Evolutionary conservation across 2,888 invertebrate species (phyloP).

Genomic region (Epirrhoe tristata): DNA sequence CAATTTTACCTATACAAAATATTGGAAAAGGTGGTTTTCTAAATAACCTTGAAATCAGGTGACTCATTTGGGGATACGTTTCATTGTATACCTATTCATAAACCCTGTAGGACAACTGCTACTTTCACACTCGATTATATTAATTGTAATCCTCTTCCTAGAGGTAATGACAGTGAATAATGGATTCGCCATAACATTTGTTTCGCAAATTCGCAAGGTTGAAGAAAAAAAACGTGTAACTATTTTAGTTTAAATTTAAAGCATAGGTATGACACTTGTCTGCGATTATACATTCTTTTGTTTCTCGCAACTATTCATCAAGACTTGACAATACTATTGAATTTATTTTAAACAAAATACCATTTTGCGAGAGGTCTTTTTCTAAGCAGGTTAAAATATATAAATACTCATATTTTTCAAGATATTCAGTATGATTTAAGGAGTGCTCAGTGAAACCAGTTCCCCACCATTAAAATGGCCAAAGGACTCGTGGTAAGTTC

Average conservation of each 20-base stretch:
- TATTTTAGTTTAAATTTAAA: conserved; percentile 26
- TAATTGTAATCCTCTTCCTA: conserved; percentile 25
- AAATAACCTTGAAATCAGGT: neutral
- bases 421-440: conserved; percentile 57
- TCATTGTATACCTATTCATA: neutral
- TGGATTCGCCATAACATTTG: conserved; percentile 41
- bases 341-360: conserved; percentile 61
- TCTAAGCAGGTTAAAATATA: conserved; percentile 66
- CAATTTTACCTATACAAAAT: neutral
- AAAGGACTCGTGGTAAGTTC: conserved; percentile 57
- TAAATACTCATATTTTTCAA: conserved; percentile 60
- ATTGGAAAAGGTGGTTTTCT: neutral
- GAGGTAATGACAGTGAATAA: conserved; percentile 36
- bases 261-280: conserved; percentile 37
- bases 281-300: conserved; percentile 79
- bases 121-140: conserved; percentile 7
- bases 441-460: conserved; percentile 50
- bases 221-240: conserved; percentile 37
- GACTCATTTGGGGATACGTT: neutral
- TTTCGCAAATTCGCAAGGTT: conserved; percentile 43
- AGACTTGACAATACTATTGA: conserved; percentile 67
- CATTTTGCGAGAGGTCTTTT: conserved; percentile 60
- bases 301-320: conserved; percentile 65
- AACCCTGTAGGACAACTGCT: neutral
- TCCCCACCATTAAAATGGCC: conserved; percentile 52